These are phyloP conservation scores for Pteronotus mesoamericanus DNA, from an alignment of 2,797 vertebrate genomes.

Conservation along the genomic window DNA sequence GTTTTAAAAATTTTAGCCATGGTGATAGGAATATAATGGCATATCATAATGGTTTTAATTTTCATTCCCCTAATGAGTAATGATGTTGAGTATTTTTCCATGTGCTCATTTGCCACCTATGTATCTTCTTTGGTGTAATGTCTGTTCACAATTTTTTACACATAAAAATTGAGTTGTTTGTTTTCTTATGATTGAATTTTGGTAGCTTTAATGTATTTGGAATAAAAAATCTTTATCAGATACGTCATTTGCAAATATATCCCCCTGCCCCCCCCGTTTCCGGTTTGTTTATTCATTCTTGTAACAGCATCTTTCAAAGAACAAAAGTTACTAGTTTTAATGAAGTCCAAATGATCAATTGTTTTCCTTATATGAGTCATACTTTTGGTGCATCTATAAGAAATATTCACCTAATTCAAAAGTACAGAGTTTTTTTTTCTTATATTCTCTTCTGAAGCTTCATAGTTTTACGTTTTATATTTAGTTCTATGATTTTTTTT, in stretches of 20 bases:
- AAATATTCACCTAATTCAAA: neutral
- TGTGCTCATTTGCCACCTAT: neutral
- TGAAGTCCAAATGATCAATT: neutral
- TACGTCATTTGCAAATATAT: neutral
- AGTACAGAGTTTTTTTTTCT: neutral
- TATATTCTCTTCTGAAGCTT: neutral
- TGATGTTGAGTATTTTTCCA: neutral
- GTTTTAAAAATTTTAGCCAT: neutral
- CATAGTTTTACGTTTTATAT: neutral
- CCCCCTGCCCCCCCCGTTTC: neutral
- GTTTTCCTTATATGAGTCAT: neutral
- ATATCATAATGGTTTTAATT: neutral
- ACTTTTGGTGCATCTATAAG: neutral
- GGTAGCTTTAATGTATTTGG: neutral
- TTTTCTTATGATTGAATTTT: neutral
- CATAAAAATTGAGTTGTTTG: neutral
- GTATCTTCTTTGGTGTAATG: neutral
- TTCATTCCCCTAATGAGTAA: neutral
- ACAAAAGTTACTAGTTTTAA: slow-evolving; percentile 1
- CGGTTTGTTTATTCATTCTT: neutral
- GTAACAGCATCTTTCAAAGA: neutral
- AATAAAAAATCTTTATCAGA: neutral
- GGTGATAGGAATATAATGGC: neutral
- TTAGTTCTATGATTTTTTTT: neutral
- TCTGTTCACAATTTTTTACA: neutral